Conservation (phyloP, 1,140 invertebrate genomes). For the Camponotus vicinus region DNA sequence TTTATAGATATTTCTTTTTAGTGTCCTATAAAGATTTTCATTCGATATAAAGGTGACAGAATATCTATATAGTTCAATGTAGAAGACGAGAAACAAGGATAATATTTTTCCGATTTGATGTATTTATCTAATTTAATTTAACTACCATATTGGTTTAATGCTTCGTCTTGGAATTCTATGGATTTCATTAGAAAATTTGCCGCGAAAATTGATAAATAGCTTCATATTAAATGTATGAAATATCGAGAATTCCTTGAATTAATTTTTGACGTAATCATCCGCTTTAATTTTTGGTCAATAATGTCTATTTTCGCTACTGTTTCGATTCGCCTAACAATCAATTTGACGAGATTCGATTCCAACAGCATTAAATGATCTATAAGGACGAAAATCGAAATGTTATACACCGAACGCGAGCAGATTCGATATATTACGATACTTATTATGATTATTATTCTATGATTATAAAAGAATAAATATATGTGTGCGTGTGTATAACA, state of each 20-base stretch:
- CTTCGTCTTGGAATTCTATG: neutral
- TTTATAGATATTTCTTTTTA: too few species aligned
- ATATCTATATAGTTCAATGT: too few species aligned
- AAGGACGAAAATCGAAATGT: neutral
- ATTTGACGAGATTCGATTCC: neutral
- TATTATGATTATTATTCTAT: slow-evolving; percentile 63
- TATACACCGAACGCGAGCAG: slow-evolving; percentile 28
- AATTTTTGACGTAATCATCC: neutral
- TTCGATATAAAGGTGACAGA: too few species aligned
- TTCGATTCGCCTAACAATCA: neutral
- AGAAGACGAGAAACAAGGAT: too few species aligned
- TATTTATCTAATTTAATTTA: too few species aligned
- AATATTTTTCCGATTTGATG: too few species aligned
- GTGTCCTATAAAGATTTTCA: too few species aligned
- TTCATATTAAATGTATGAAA: neutral
- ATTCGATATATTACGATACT: slow-evolving; percentile 61
- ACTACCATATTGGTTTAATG: too few species aligned
- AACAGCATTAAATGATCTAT: neutral
- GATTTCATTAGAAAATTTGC: neutral
- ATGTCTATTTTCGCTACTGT: neutral
- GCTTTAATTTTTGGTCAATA: neutral
- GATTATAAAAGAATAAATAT: slow-evolving; percentile 61
- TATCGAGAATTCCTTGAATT: neutral
- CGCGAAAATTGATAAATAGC: neutral
- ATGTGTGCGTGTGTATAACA: slow-evolving; percentile 38